Evolutionary conservation across 2,113 vertebrate species (phyloP).

Genomic region (Nibea albiflora): DNA sequence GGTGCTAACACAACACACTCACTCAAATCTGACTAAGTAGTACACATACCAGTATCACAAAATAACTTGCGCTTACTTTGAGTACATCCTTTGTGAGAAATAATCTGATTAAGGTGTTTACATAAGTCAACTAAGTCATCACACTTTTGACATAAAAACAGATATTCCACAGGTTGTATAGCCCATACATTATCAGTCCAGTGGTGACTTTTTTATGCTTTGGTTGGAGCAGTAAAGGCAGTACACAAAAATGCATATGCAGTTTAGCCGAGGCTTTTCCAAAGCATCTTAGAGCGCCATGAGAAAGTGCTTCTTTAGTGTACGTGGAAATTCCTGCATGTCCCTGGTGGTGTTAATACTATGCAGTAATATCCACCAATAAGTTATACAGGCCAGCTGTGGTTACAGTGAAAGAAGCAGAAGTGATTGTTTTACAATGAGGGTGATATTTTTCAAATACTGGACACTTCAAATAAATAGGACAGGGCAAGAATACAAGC

Average conservation of each 20-base stretch:
- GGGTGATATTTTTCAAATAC: background rate
- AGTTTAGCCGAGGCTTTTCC: conserved; percentile 23
- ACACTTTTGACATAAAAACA: conserved; percentile 10
- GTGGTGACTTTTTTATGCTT: background rate
- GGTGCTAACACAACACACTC: background rate
- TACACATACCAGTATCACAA: background rate
- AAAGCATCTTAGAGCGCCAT: conserved; percentile 23
- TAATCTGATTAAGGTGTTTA: conserved; percentile 5
- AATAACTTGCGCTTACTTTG: background rate
- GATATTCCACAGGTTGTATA: background rate
- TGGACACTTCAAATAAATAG: background rate
- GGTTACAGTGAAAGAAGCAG: background rate
- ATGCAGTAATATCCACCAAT: conserved; percentile 4
- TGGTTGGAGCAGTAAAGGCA: conserved; percentile 14
- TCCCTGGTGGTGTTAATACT: conserved; percentile 16
- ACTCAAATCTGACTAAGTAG: background rate
- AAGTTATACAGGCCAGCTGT: background rate
- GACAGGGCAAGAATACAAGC: background rate
- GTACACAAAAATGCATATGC: background rate
- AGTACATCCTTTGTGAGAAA: background rate
- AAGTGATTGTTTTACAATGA: background rate
- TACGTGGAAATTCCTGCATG: conserved; percentile 32
- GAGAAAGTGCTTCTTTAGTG: conserved; percentile 32
- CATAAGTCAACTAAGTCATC: background rate
- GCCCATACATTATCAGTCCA: background rate